Conservation (phyloP, 1,140 invertebrate genomes). For the Adelges cooleyi region DNA sequence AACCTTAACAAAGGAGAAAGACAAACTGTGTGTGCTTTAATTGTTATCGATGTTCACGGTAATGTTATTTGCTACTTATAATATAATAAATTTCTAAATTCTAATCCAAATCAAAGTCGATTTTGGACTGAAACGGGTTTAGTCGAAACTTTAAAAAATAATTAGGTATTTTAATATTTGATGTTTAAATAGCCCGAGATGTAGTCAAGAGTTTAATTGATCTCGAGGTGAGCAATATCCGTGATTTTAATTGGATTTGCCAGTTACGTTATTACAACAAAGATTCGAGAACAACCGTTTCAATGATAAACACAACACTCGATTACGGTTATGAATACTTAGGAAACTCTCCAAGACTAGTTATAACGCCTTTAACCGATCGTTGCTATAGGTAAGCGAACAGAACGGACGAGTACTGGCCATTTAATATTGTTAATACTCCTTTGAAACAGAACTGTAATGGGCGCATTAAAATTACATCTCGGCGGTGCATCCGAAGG, state of each 20-base stretch:
- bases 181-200: conserved; percentile 70
- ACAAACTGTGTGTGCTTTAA: conserved; percentile 72
- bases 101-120: too few species aligned
- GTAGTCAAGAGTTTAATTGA: conserved; percentile 61
- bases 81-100: too few species aligned
- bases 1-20: conserved; percentile 62
- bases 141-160: too few species aligned
- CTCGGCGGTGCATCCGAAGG: conserved; percentile 70
- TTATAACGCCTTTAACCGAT: conserved; percentile 76
- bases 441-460: conserved; percentile 69
- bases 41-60: conserved; percentile 85
- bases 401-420: too few species aligned
- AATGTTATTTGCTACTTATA: too few species aligned
- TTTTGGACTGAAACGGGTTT: too few species aligned
- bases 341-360: conserved; percentile 67
- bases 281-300: conserved; percentile 52
- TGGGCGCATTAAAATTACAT: conserved; percentile 73
- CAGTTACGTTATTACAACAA: conserved; percentile 87
- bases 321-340: conserved; percentile 85
- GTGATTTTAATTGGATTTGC: conserved; percentile 86
- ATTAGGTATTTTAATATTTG: too few species aligned
- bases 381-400: conserved; percentile 62
- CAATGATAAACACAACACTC: conserved; percentile 56
- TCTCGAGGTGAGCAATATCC: conserved; percentile 47
- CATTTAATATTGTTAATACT: too few species aligned